Evolutionary conservation across 2,888 invertebrate species (phyloP).

Genomic region (Lasioglossum figueresi): DNA sequence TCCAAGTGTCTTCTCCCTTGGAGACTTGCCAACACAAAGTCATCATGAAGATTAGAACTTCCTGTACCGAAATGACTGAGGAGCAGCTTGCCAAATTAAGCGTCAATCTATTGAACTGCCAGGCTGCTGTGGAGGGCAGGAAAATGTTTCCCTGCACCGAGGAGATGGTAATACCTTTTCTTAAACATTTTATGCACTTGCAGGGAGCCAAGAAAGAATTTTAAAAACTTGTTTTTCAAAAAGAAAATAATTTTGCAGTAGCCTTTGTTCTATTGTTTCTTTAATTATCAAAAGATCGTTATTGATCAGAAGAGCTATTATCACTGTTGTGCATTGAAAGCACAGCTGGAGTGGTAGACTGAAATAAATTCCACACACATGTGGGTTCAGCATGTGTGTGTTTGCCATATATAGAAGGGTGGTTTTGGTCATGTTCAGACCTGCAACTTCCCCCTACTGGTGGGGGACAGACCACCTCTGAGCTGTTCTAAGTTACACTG

Average conservation of each 20-base stretch:
- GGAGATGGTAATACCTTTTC: constrained; percentile 85
- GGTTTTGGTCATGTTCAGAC: constrained; percentile 74
- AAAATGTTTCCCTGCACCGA: constrained; percentile 86
- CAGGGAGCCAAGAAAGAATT: not conserved
- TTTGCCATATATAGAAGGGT: constrained; percentile 55
- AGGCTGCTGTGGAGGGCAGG: constrained; percentile 87
- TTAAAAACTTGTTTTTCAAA: not conserved
- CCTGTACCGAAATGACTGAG: constrained; percentile 87
- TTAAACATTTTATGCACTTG: not conserved
- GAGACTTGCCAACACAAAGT: constrained; percentile 89
- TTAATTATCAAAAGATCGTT: not conserved
- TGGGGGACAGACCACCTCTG: constrained; percentile 61
- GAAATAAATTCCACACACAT: not conserved
- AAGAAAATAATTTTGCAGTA: not conserved
- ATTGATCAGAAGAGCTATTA: not conserved
- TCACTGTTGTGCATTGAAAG: constrained; percentile 9
- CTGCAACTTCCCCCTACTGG: constrained; percentile 72
- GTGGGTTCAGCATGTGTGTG: not conserved
- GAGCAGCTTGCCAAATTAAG: constrained; percentile 88
- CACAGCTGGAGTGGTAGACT: not conserved
- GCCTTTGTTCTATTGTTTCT: not conserved
- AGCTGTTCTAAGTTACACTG: constrained; percentile 32
- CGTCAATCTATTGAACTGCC: constrained; percentile 89
- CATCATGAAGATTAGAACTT: constrained; percentile 86
- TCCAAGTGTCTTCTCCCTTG: constrained; percentile 85